Percentiles rank a stretch among this genome's conserved stretches.
phyloP scores from a whole-genome alignment of 1,140 invertebrate genomes.

The Magallana gigas region DNA sequence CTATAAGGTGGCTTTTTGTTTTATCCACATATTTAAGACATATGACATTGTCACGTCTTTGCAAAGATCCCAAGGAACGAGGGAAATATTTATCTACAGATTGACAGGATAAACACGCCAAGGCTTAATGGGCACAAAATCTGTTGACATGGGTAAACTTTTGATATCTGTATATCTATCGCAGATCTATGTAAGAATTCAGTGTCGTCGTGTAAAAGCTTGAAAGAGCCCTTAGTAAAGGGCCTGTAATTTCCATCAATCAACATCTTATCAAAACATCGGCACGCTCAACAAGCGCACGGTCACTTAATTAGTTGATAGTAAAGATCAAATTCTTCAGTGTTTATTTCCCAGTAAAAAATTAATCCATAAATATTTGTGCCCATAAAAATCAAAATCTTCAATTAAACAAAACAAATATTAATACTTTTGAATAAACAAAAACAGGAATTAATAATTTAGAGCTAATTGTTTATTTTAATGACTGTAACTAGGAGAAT shows the following conservation, averaged over 20 bases:
- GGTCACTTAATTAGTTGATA: neutral
- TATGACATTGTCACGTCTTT: neutral
- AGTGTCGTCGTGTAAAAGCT: too few relatives aligned
- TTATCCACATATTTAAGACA: too few relatives aligned
- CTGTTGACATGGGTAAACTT: neutral
- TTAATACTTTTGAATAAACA: too few relatives aligned
- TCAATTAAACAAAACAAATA: too few relatives aligned
- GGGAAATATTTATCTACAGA: constrained; percentile 8
- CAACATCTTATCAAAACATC: neutral
- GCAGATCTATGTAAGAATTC: too few relatives aligned
- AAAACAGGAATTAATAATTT: too few relatives aligned
- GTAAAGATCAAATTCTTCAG: neutral
- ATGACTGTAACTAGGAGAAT: too few relatives aligned
- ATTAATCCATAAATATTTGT: too few relatives aligned
- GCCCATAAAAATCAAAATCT: too few relatives aligned
- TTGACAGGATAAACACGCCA: neutral
- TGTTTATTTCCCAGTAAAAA: neutral
- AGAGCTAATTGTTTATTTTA: too few relatives aligned
- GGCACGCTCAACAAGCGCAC: neutral
- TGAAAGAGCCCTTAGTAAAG: too few relatives aligned
- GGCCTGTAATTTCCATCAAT: neutral
- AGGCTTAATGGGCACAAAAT: neutral
- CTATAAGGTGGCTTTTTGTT: too few relatives aligned
- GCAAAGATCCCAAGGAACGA: neutral
- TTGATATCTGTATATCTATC: neutral